These are phyloP conservation scores for Antigone vipio DNA, from an alignment of 2,113 vertebrate genomes.

Conservation along the genomic window DNA sequence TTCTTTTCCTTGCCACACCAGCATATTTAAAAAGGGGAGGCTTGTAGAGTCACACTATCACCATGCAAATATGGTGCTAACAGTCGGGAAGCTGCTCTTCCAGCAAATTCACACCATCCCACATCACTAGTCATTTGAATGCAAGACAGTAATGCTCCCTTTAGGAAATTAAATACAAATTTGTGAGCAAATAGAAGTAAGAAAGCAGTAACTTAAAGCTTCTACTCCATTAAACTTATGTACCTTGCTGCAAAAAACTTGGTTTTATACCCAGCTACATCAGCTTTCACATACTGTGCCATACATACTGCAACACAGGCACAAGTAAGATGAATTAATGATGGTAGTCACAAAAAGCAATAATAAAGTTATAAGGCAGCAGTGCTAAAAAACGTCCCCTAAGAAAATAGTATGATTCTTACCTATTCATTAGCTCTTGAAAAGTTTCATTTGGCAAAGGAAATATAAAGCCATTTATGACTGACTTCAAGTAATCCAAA, in stretches of 20 bases:
- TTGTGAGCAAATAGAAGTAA: neutral
- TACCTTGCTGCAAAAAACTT: neutral
- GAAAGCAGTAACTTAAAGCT: neutral
- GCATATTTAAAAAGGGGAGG: neutral
- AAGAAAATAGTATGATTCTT: constrained; percentile 55
- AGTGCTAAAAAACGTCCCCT: neutral
- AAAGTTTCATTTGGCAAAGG: constrained; percentile 72
- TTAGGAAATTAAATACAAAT: constrained; percentile 8
- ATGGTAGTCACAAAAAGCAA: constrained; percentile 2
- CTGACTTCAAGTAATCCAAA: constrained; percentile 74
- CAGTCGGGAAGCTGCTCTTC: neutral
- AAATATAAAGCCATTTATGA: constrained; percentile 77
- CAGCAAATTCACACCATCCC: neutral
- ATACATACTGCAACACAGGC: neutral
- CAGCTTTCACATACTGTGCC: neutral
- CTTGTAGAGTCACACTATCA: neutral
- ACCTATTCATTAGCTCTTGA: constrained; percentile 79
- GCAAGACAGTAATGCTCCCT: neutral
- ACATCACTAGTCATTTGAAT: neutral
- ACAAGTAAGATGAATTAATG: constrained; percentile 10
- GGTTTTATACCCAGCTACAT: neutral
- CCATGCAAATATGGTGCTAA: neutral
- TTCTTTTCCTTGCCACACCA: neutral
- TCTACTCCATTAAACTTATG: neutral
- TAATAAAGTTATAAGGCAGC: constrained; percentile 19